Base-by-base conservation (phyloP, 2,888 invertebrate genomes). In the Acleris literana region DNA sequence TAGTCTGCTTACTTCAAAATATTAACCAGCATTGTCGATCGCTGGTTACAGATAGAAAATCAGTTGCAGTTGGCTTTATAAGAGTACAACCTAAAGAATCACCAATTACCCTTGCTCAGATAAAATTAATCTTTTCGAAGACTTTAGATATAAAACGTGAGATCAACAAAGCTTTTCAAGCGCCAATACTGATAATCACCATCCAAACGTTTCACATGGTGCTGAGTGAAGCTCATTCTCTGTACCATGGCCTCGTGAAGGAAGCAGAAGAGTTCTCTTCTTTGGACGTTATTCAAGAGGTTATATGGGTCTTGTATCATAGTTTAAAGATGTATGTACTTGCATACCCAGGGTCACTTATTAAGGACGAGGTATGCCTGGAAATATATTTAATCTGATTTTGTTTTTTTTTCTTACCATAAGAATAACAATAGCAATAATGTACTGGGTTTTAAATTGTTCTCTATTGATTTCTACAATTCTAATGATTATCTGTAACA, bases 121-220 rank as follows among this genome's bases (percentile, higher is more conserved):
- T 57, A 9, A 25, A 57, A 25, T n/a, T 17, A 22, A 25, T 46
- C 5, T 57, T 22, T 17, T 11, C 18, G n/a, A 57, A 57, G 46
- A 18, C 57, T 16, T 17, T 46, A 43, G 25, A 57, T 13, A 46
- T 46, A 5, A 57, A 57, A 46, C 57, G 57, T n/a, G 46, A 44
- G 5, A 46, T 57, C 0, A 57, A 57, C 25, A 17, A 6, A 57
- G 57, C 46, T 5, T 57, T 57, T 17, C 57, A 57, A 25, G 57
- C 57, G n/a, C 7, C 44, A 46, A 11, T 57, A 17, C 5, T 57
- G 17, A 17, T 57, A 16, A 17, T 57, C 57, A 57, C 57, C 0
- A n/a, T 57, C 6, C 57, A 57, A 43, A 17, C 57, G 11, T 57
- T 57, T n/a, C 46, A 57, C n/a, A n/a, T 17, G 2, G 17, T 57